Conservation (phyloP, 1,140 invertebrate genomes). For the Apis mellifera region DNA sequence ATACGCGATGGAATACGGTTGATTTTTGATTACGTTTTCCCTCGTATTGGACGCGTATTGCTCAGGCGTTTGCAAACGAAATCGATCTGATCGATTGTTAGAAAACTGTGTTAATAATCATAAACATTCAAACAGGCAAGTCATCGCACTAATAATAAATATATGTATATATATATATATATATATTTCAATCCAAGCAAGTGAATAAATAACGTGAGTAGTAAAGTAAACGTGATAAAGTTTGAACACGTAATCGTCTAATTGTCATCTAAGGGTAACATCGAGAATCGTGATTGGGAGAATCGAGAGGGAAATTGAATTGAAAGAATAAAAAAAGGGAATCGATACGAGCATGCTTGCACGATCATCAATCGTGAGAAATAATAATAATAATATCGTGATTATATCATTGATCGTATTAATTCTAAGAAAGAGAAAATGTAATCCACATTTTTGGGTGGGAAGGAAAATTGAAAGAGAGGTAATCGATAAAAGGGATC, state of each 20-base stretch:
- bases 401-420: background rate
- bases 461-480: background rate
- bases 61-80: conserved; percentile 44
- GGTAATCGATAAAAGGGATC: background rate
- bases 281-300: conserved; percentile 19
- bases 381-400: background rate
- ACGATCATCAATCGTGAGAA: background rate
- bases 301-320: background rate
- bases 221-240: conserved; percentile 30
- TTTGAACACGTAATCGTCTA: conserved; percentile 15
- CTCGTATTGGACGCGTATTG: background rate
- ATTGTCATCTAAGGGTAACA: conserved; percentile 33
- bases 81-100: conserved; percentile 6
- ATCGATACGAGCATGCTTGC: conserved; percentile 55
- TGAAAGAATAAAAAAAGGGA: background rate
- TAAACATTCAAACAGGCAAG: conserved; percentile 71
- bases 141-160: conserved; percentile 64
- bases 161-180: no score
- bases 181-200: no score
- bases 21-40: no score
- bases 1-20: no score
- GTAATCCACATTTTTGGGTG: background rate
- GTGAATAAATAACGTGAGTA: conserved; percentile 53
- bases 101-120: conserved; percentile 21
- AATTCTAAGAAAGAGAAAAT: background rate